Evolutionary conservation across 2,113 vertebrate genomes (phyloP), one percentile per base, ranked within the genome.

Genomic region (Hiodon tergisus): DNA sequence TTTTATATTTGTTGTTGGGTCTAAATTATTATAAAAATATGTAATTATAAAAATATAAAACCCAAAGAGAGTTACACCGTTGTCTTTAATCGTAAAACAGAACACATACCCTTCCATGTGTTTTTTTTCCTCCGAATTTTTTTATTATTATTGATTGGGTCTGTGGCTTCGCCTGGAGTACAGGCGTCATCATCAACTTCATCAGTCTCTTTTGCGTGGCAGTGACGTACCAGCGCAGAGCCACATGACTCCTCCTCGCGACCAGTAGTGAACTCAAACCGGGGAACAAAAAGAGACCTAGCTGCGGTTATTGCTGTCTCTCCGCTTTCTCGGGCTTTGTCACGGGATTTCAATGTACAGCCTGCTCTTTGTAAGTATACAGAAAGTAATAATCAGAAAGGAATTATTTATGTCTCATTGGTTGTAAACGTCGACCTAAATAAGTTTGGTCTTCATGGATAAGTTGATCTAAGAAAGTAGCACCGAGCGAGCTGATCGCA

Each of bases 301-400:
- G 84, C 79, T 84, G 82, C 83, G 80, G 50, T 82, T 79, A 85
- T 82, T 78, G 82, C 82, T 84, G 87, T 86, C 83, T 84, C 85
- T 90, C 87, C 87, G 82, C 88, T 85, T 91, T 92, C 88, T 90
- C 88, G 80, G 87, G 82, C 78, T 84, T 87, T 85, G 89, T 87
- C 88, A 91, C 88, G 90, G 87, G 90, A 89, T 92, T 92, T 92
- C 90, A 91, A 93, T 93, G 91, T 90, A 89, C 84, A 88, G 79
- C 87, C 88, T 89, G 88, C 82, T 87, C 85, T 88, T 89, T 88
- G 91, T 93, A 87, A 93, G 91, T 93, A 85, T 0, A 73, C 76
- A 76, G 77, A 7, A 17, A 51, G 52, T 13, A 55, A 6, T 4
- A 16, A 58, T 2, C 52, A 3, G n/a, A 7, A 17, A 51, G 52